Evolutionary conservation across 2,113 vertebrate species (phyloP).

Genomic region (Muscicapa adusta): DNA sequence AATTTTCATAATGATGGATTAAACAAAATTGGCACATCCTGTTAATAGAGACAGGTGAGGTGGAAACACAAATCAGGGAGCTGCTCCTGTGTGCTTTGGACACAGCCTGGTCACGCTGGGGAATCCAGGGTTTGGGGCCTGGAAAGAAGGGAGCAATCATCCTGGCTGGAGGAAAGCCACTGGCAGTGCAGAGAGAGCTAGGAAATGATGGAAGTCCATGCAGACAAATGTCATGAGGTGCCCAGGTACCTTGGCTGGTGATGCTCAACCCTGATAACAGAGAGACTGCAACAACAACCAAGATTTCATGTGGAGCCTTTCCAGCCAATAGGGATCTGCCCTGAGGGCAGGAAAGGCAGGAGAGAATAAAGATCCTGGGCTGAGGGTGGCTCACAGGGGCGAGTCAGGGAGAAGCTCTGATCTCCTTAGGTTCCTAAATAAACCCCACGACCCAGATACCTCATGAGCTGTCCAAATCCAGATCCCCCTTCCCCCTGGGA

Average conservation of each 20-base stretch:
- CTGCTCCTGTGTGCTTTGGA: not conserved
- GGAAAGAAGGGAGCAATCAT: not conserved
- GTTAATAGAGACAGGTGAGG: not conserved
- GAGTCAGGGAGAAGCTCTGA: not conserved
- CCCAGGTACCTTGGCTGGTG: not conserved
- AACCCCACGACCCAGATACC: not conserved
- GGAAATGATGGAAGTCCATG: rapidly evolving
- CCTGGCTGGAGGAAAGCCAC: not conserved
- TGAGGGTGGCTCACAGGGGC: not conserved
- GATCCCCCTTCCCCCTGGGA: not conserved
- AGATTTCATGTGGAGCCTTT: not conserved
- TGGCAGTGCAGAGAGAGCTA: not conserved
- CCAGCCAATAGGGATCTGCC: not conserved
- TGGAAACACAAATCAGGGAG: not conserved
- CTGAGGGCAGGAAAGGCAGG: not conserved
- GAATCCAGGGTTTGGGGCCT: not conserved
- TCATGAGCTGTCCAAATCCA: not conserved
- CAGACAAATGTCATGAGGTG: rapidly evolving
- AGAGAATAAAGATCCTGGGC: not conserved
- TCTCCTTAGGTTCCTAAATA: not conserved
- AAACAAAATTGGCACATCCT: not conserved
- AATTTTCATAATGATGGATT: not conserved
- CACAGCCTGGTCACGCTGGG: not conserved
- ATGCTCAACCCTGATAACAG: not conserved
- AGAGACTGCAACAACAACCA: not conserved